Evolutionary conservation across 35 echinoderm and acorn worm genomes (phyloP).

Genomic region (Patiria miniata): DNA sequence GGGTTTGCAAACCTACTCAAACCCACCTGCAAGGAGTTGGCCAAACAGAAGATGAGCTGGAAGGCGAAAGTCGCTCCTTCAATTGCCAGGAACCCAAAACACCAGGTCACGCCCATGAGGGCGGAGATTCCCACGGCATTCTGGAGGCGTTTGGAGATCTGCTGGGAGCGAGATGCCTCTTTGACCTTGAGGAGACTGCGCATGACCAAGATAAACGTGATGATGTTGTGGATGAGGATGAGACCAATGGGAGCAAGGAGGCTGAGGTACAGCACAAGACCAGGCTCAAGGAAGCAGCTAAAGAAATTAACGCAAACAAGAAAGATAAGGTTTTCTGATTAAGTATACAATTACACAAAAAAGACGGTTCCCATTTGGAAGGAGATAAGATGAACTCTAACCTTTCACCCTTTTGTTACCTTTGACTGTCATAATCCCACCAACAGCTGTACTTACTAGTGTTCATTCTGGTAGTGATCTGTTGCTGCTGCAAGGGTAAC

Average conservation of each 20-base stretch:
- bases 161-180: constrained; percentile 10
- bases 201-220: constrained; percentile 68
- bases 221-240: constrained; percentile 67
- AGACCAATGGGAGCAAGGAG: constrained; percentile 67
- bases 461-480: not conserved
- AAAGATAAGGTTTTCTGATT: no score
- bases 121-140: constrained; percentile 83
- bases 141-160: constrained; percentile 45
- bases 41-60: constrained; percentile 82
- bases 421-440: no score
- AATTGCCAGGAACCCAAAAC: constrained; percentile 72
- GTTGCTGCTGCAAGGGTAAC: not conserved
- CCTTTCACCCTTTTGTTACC: no score
- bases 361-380: no score
- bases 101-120: constrained; percentile 83
- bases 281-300: constrained; percentile 76
- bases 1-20: constrained; percentile 16
- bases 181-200: constrained; percentile 60
- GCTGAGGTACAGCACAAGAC: constrained; percentile 50
- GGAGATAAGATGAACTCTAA: no score
- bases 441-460: not conserved
- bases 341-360: no score
- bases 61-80: constrained; percentile 51
- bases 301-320: not conserved
- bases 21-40: constrained; percentile 68